Evolutionary conservation across 2,888 invertebrate genomes (phyloP).

Genomic region (Lasius platythorax): DNA sequence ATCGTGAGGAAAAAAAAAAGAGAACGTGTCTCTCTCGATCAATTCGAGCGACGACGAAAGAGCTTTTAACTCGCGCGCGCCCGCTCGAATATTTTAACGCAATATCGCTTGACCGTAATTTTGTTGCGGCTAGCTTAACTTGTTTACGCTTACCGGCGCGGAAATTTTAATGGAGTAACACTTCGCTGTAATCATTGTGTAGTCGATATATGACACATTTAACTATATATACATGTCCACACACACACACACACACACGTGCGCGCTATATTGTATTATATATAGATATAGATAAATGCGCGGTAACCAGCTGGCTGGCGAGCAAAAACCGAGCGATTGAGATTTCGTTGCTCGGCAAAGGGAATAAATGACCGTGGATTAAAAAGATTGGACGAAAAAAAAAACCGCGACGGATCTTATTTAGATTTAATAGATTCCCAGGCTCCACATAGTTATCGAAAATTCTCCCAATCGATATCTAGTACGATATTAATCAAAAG

Average conservation of each 20-base stretch:
- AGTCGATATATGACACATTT: slow-evolving; percentile 34
- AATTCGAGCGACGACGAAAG: neutral
- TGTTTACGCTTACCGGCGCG: slow-evolving; percentile 40
- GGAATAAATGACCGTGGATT: slow-evolving; percentile 40
- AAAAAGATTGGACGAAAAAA: slow-evolving; percentile 15
- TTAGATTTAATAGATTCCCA: neutral
- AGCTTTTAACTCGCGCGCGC: slow-evolving; percentile 38
- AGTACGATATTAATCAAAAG: slow-evolving; percentile 3
- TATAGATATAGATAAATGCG: neutral
- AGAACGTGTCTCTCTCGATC: slow-evolving; percentile 23
- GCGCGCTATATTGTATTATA: neutral
- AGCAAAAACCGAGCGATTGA: slow-evolving; percentile 13
- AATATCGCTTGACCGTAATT: slow-evolving; percentile 41
- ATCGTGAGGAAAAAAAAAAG: neutral
- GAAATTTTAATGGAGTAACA: slow-evolving; percentile 51
- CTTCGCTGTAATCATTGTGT: slow-evolving; percentile 39
- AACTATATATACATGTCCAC: slow-evolving; percentile 9
- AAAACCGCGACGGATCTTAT: slow-evolving; percentile 4
- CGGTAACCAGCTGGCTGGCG: neutral
- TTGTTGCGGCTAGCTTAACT: slow-evolving; percentile 44
- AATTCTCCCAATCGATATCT: neutral
- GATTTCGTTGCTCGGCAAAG: neutral
- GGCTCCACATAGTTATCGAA: neutral
- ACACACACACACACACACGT: no score
- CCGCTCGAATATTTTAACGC: slow-evolving; percentile 48